Evolutionary conservation across 1,140 invertebrate genomes (phyloP), one percentile per base, ranked within the genome.

Genomic region (Nilaparvata lugens): DNA sequence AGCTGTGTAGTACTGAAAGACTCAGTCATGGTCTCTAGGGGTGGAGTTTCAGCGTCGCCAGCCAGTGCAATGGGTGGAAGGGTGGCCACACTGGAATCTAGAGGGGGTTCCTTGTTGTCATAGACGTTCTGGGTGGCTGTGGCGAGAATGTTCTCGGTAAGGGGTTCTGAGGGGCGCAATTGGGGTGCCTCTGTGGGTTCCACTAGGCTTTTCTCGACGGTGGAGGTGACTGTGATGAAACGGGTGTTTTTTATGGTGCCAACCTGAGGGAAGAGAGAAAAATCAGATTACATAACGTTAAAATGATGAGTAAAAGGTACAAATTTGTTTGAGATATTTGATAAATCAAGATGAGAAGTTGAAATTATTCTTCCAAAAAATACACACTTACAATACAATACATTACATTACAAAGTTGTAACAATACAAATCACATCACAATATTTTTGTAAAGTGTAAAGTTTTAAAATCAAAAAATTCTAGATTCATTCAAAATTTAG

Each of bases 1-100:
- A 85, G 82, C 72, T 93, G 88, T 0, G 89, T 92, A 4, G 91
- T 92, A 60, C 89, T 92, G 75, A 92, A 93, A 1, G 89, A 91
- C 74, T 94, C 90, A 0, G 88, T 93, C n/a, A 91, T 75, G 0
- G 89, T 94, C 76, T 93, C 88, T 55, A 94, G 71, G 0, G 88
- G 86, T 19, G 87, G 88, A 1, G 87, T 93, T 65, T 86, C 86
- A 64, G 83, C 79, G 60, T 85, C 84, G 11, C 82, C 81, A 6
- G 85, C 83, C 11, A 92, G 74, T 40, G 83, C 83, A 64, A 93
- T 83, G 0, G 89, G 81, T 13, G 89, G 90, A 2, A 93, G 74
- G 1, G 89, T 92, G 11, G 85, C 89, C 40, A 93, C 82, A 57
- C 85, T 88, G 2, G 86, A 86, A 71, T 87, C 86, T 38, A 88